phyloP scores from a whole-genome alignment of 2,113 vertebrate genomes.

The Oceanodroma tethys region DNA sequence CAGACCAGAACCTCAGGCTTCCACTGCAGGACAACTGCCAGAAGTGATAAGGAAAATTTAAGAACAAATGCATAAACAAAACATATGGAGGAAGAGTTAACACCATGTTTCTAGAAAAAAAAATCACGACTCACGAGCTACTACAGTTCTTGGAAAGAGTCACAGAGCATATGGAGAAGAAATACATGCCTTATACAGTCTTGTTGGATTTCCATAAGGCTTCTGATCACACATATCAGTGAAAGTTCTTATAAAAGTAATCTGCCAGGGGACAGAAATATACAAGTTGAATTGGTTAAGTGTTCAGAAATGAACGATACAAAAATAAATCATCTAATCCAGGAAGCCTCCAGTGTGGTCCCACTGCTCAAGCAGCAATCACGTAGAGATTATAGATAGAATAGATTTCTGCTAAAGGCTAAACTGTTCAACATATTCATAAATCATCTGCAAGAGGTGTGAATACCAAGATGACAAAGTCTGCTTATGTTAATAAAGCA shows the following conservation, averaged over 20 bases:
- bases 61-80: background rate
- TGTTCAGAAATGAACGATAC: background rate
- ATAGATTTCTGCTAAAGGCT: background rate
- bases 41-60: background rate
- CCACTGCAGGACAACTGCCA: background rate
- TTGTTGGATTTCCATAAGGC: background rate
- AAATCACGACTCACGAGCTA: background rate
- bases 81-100: background rate
- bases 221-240: background rate
- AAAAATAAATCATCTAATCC: background rate
- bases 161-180: background rate
- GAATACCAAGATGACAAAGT: background rate
- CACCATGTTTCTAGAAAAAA: background rate
- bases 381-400: background rate
- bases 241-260: background rate
- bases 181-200: background rate
- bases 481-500: background rate
- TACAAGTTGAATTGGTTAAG: background rate
- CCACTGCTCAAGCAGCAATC: background rate
- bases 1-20: background rate
- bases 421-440: background rate
- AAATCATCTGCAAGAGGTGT: background rate
- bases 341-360: background rate
- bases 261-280: background rate
- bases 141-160: background rate